These are phyloP conservation scores for Tachina grossa DNA, from an alignment of 2,888 invertebrate genomes.

Conservation along the genomic window DNA sequence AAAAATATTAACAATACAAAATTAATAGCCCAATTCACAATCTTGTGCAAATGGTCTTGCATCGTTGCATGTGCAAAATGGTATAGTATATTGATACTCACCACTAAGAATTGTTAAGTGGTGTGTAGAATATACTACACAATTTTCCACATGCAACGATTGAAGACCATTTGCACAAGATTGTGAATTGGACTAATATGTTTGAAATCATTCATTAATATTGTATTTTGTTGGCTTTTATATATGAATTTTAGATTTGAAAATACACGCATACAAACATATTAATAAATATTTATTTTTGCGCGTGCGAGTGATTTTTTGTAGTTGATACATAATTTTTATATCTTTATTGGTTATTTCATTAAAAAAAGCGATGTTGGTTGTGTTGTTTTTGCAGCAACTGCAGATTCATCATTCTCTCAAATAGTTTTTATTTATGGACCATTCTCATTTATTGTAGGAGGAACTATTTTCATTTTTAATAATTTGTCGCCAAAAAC, in stretches of 20 bases:
- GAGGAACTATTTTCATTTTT: slow-evolving; percentile 45
- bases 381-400: slow-evolving; percentile 52
- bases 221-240: slow-evolving; percentile 23
- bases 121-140: no score
- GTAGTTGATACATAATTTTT: slow-evolving; percentile 1
- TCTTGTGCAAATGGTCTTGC: no score
- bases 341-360: background rate
- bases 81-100: no score
- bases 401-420: slow-evolving; percentile 55
- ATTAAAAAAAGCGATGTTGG: background rate
- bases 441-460: slow-evolving; percentile 34
- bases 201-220: slow-evolving; percentile 49
- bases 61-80: no score
- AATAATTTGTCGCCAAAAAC: slow-evolving; percentile 57
- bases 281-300: slow-evolving; percentile 14
- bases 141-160: no score
- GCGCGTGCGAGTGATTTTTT: slow-evolving; percentile 7
- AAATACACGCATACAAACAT: no score
- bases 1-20: slow-evolving; percentile 1
- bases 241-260: slow-evolving; percentile 13
- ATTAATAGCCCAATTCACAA: no score
- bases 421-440: background rate
- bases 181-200: no score
- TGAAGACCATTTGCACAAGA: no score
- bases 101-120: no score